Base-by-base conservation (phyloP, 2,888 invertebrate genomes). In the Tortricodes alternella region DNA sequence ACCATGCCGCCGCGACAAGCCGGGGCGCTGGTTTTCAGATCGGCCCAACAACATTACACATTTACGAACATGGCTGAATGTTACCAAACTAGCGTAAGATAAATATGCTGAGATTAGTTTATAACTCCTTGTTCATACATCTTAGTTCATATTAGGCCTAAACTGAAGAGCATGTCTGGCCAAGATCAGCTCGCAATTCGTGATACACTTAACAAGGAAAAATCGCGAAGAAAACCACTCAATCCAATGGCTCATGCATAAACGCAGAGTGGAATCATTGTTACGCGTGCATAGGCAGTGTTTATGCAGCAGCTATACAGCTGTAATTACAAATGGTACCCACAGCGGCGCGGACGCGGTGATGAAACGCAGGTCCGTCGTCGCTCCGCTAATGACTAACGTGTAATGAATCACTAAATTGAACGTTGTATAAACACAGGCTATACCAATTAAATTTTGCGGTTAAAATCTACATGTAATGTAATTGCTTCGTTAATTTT, bases 391-490 rank as follows among this genome's bases (percentile, higher is more conserved):
- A 64, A 67, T 67, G 60, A 62, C 60, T 61, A 48, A 59, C 62
- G 57, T 59, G 62, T 65, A 69, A 67, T 65, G 64, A 65, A 67
- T 68, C 65, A 63, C 62, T 61, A 61, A 69, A 66, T 70, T 66
- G 65, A 64, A 66, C 66, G 46, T 59, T 58, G 53, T 48, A 59
- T 62, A 51, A 62, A 63, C 59, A 59, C 53, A 49, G 60, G 41
- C 59, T 59, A 57, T 32, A 57, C 49, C 62, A 69, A 68, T 68
- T 69, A 63, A 62, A 62, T 64, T 61, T 64, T 62, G 65, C 55
- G 56, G 61, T 58, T 48, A 41, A 58, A 61, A 59, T 52, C 55
- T 38, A 48, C 57, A 53, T 51, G 60, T 58, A 62, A 60, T 60
- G 59, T 58, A 59, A 60, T 59, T 60, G 59, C 60, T 53, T 57